Conservation (phyloP, 2,113 vertebrate genomes). For the Pipa parva region DNA sequence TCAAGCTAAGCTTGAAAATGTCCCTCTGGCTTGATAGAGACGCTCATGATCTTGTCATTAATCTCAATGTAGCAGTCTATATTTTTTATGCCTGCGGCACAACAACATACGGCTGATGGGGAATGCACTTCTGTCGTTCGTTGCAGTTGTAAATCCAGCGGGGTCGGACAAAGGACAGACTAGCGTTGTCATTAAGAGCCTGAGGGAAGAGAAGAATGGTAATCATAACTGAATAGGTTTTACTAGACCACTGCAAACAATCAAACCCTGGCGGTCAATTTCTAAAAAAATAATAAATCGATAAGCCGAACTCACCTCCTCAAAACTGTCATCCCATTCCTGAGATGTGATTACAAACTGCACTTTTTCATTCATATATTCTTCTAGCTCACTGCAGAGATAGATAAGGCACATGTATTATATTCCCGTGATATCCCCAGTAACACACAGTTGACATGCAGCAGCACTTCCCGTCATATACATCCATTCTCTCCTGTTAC, state of each 20-base stretch:
- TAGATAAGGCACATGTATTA: background rate
- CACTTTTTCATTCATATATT: slow-evolving; percentile 85
- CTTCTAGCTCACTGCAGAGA: slow-evolving; percentile 68
- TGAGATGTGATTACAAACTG: slow-evolving; percentile 85
- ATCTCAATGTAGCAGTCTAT: too few relatives aligned
- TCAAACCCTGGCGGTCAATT: too few relatives aligned
- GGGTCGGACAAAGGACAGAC: slow-evolving; percentile 79
- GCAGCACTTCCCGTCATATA: too few relatives aligned
- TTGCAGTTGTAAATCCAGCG: slow-evolving; percentile 84
- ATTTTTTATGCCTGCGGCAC: slow-evolving; percentile 61
- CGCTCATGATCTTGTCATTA: too few relatives aligned
- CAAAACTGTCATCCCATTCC: slow-evolving; percentile 84
- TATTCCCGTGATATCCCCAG: background rate
- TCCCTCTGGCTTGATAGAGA: too few relatives aligned
- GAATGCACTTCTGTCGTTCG: slow-evolving; percentile 74
- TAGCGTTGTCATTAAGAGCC: slow-evolving; percentile 81
- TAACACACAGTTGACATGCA: too few relatives aligned
- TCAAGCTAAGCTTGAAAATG: too few relatives aligned
- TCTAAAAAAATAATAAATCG: too few relatives aligned
- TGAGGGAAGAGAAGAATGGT: slow-evolving; percentile 44
- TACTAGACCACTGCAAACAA: too few relatives aligned
- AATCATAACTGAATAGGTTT: too few relatives aligned
- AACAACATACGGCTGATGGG: slow-evolving; percentile 81
- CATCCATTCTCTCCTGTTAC: too few relatives aligned
- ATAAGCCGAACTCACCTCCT: slow-evolving; percentile 68